Conservation (phyloP, 2,888 invertebrate species). For the Stenotaenia linearis region DNA sequence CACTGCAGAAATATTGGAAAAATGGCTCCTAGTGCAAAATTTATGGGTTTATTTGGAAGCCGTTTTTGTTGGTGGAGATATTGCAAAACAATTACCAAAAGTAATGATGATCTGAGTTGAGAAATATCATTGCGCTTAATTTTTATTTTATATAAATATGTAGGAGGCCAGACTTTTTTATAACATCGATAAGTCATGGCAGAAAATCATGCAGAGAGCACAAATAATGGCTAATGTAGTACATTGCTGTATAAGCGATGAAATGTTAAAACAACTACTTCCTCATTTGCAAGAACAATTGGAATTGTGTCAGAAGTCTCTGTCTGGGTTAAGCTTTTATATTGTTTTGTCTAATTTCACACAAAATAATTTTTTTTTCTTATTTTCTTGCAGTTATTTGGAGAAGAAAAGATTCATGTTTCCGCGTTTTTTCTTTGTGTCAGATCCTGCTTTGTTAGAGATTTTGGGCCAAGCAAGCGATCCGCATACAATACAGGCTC, state of each 20-base stretch:
- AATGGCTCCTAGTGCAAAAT: constrained; percentile 94
- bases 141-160: background rate
- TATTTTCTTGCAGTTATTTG: constrained; percentile 56
- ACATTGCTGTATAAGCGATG: constrained; percentile 92
- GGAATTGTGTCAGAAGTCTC: constrained; percentile 92
- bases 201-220: constrained; percentile 93
- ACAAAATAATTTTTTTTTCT: background rate
- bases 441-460: constrained; percentile 83
- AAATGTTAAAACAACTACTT: constrained; percentile 79
- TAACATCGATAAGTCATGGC: constrained; percentile 97
- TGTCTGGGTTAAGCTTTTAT: constrained; percentile 71
- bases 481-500: constrained; percentile 91
- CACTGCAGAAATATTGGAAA: constrained; percentile 91
- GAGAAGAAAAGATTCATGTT: constrained; percentile 90
- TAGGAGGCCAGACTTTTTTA: constrained; percentile 58
- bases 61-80: constrained; percentile 96
- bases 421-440: constrained; percentile 89
- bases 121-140: background rate
- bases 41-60: constrained; percentile 98
- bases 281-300: constrained; percentile 94
- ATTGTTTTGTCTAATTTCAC: too few relatives aligned
- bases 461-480: constrained; percentile 89
- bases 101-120: constrained; percentile 35
- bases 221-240: constrained; percentile 95
- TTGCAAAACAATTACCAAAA: constrained; percentile 92